phyloP scores from a whole-genome alignment of 2,888 invertebrate species.

The Endotricha flammealis region DNA sequence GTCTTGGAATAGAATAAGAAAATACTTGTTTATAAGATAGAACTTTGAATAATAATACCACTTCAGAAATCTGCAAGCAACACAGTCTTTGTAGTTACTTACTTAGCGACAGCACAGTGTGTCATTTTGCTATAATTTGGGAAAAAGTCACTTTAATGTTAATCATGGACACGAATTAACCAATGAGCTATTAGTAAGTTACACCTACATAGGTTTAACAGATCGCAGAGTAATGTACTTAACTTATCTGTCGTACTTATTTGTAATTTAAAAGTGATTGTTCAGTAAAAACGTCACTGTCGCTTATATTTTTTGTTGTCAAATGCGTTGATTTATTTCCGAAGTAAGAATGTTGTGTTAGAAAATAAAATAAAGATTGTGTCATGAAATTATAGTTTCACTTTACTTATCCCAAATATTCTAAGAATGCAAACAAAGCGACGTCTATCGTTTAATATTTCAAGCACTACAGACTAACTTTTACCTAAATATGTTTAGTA shows the following conservation, averaged over 20 bases:
- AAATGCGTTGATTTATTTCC: constrained; percentile 37
- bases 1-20: too few relatives aligned
- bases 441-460: constrained; percentile 21
- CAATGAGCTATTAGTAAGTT: constrained; percentile 36
- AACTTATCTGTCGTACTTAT: constrained; percentile 21
- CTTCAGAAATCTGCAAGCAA: too few relatives aligned
- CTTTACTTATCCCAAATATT: constrained; percentile 16
- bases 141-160: constrained; percentile 29
- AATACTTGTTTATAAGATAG: too few relatives aligned
- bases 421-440: constrained; percentile 16
- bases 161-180: constrained; percentile 40
- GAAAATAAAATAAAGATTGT: constrained; percentile 58
- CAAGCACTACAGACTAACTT: too few relatives aligned
- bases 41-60: too few relatives aligned
- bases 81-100: too few relatives aligned
- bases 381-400: constrained; percentile 36
- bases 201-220: constrained; percentile 37
- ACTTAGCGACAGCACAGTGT: constrained; percentile 10
- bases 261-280: constrained; percentile 17
- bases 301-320: constrained; percentile 39
- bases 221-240: constrained; percentile 15
- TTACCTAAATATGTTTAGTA: too few relatives aligned
- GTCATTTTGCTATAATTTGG: constrained; percentile 18
- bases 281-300: constrained; percentile 26
- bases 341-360: constrained; percentile 56